Percentiles rank a stretch among this genome's conserved stretches.
phyloP scores from a whole-genome alignment of 2,888 invertebrate species.

The Chalcosyrphus nemorum region DNA sequence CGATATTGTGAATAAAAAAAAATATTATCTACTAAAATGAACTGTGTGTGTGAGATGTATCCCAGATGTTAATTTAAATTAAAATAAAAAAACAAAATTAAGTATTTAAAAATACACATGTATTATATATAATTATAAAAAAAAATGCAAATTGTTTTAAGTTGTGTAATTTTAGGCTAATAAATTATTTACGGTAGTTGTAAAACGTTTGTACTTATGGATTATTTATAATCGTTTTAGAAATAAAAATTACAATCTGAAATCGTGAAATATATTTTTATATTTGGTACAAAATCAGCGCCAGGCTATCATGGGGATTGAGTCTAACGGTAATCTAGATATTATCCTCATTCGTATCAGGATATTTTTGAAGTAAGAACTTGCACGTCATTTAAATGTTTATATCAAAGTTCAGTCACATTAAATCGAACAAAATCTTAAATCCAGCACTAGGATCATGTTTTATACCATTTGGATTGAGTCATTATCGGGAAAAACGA shows the following conservation, averaged over 20 bases:
- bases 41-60: conserved; percentile 42
- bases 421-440: too few relatives aligned
- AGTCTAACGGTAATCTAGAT: too few relatives aligned
- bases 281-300: too few relatives aligned
- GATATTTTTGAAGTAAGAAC: too few relatives aligned
- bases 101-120: conserved; percentile 48
- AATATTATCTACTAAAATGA: conserved; percentile 34
- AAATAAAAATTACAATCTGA: conserved; percentile 55
- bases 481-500: too few relatives aligned
- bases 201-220: conserved; percentile 72
- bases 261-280: too few relatives aligned
- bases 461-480: too few relatives aligned
- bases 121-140: conserved; percentile 54
- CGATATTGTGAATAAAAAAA: conserved; percentile 58
- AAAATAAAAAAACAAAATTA: conserved; percentile 30
- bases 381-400: too few relatives aligned
- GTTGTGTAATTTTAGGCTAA: conserved; percentile 69
- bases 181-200: conserved; percentile 69
- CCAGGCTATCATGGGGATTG: too few relatives aligned
- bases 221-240: conserved; percentile 73
- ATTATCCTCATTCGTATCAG: too few relatives aligned
- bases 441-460: too few relatives aligned
- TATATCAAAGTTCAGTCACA: too few relatives aligned
- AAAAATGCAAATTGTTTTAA: conserved; percentile 52
- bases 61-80: conserved; percentile 42